phyloP scores from a whole-genome alignment of 2,888 invertebrate species.

The Itoplectis maculator region DNA sequence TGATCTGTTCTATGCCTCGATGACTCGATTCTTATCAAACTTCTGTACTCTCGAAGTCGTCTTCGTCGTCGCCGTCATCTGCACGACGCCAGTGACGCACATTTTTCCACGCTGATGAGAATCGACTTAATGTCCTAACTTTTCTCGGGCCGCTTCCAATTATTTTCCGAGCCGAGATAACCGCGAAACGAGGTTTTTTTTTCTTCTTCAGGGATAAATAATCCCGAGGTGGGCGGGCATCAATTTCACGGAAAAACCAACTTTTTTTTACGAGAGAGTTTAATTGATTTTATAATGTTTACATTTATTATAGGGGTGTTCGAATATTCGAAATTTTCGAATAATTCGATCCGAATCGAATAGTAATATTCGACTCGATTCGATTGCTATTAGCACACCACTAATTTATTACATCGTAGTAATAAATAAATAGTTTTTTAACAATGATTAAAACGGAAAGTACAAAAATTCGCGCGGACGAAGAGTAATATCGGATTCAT shows the following conservation, averaged over 20 bases:
- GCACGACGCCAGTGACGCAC: constrained; percentile 9
- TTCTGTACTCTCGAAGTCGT: constrained; percentile 21
- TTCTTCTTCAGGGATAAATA: neutral
- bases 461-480: too few species aligned
- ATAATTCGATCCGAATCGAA: too few species aligned
- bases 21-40: constrained; percentile 54
- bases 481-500: too few species aligned
- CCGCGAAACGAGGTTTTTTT: neutral
- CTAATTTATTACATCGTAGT: too few species aligned
- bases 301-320: too few species aligned
- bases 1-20: constrained; percentile 36
- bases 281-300: neutral
- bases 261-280: neutral
- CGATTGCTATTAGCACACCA: too few species aligned
- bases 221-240: neutral
- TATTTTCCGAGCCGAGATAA: neutral
- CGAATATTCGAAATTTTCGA: too few species aligned
- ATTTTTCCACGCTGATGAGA: constrained; percentile 39
- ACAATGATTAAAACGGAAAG: too few species aligned
- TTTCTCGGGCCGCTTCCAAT: constrained; percentile 18
- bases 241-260: neutral
- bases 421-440: too few species aligned
- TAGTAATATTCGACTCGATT: too few species aligned
- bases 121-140: constrained; percentile 47
- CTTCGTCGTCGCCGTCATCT: too few species aligned